Evolutionary conservation across 2,888 invertebrate genomes (phyloP), one percentile per base, ranked within the genome.

Genomic region (Thereva nobilitata): DNA sequence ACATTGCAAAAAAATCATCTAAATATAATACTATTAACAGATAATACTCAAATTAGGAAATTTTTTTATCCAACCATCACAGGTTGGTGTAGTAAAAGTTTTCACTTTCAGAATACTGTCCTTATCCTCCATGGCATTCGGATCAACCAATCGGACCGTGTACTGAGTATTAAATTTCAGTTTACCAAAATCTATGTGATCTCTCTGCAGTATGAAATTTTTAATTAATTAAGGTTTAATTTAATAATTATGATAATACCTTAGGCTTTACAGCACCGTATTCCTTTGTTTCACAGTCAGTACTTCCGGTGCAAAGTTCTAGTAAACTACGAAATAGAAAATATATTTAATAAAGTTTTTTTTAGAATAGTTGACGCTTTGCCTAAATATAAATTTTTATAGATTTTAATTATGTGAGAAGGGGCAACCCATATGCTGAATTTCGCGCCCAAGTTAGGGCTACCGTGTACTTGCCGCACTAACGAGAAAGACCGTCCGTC

Each of bases 141-240:
- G 45, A 65, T 72, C 69, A 5, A 76, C 71, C 35, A 75, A 72
- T 66, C 75, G 74, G 12, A 79, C 72, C 53, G 76, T 75, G 65
- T 80, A 80, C 6, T 77, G 76, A 64, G 80, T 79, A 59, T 79
- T 76, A 66, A 78, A 80, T 72, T 77, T 79, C 1, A 80, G 70
- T 71, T 77, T 78, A 67, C 75, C 77, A 67, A 80, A 80, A 70
- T 79, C 80, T 68, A 79, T 70, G 3, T 78, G 75, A 70, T 79
- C 76, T 65, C 77, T 79, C 80, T 80, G 74, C 5, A 47, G 6
- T 37, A 12, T 6, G 5, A 12, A 61, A 38, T 49, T 23, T 12
- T 35, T 40, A 38, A 23, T 61, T 9, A 54, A 54, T 40, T 42
- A n/a, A 40, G 5, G 5, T 50, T 40, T n/a, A 1, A 7, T 45